These are phyloP conservation scores for Macquaria australasica DNA, from an alignment of 2,113 vertebrate genomes.

Conservation along the genomic window DNA sequence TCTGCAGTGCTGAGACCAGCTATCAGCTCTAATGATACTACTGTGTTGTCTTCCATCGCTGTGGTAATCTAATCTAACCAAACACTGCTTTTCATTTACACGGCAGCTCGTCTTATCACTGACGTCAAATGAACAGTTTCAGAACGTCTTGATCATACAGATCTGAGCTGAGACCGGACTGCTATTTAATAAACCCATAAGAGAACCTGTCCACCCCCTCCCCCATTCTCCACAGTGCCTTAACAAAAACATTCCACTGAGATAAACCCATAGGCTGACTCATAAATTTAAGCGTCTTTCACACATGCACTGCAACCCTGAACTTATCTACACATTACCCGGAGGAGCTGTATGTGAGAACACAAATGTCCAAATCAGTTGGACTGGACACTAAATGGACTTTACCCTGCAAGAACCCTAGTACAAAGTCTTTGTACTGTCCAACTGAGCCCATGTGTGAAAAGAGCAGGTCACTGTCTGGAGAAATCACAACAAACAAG, in stretches of 20 bases:
- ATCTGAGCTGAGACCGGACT: neutral
- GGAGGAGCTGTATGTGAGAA: no score
- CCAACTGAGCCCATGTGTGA: no score
- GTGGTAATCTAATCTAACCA: slow-evolving; percentile 27
- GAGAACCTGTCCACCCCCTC: neutral
- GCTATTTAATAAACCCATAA: slow-evolving; percentile 35
- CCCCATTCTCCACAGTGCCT: slow-evolving; percentile 41
- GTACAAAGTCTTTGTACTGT: no score
- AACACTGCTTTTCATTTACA: neutral
- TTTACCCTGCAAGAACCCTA: no score
- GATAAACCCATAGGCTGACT: slow-evolving; percentile 60
- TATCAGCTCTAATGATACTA: slow-evolving; percentile 15
- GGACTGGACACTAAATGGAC: no score
- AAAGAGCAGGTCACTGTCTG: no score
- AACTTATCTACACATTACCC: no score
- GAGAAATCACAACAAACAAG: no score
- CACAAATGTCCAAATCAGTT: no score
- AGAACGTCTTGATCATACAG: slow-evolving; percentile 1
- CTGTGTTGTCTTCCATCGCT: neutral
- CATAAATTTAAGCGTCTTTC: slow-evolving; percentile 47
- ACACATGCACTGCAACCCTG: no score
- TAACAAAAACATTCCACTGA: slow-evolving; percentile 73
- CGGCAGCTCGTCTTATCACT: neutral
- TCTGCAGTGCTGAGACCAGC: slow-evolving; percentile 65
- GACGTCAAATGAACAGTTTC: neutral